A percentile compares a stretch with the other conserved stretches of the same genome.
phyloP scores from a whole-genome alignment of 1,140 invertebrate genomes.

The Pristionchus pacificus region DNA sequence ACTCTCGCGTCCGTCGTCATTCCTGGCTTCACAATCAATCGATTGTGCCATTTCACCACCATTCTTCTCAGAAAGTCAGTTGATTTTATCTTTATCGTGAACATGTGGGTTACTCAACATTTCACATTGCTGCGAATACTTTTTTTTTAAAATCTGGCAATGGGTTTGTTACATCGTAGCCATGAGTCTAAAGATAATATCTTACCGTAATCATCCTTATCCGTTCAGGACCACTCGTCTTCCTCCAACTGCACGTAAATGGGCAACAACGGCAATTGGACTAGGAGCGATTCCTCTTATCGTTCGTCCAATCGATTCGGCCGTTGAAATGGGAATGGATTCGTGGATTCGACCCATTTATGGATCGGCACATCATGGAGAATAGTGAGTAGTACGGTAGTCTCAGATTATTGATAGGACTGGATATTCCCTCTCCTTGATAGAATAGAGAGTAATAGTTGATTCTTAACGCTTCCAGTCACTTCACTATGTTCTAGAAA shows the following conservation, averaged over 20 bases:
- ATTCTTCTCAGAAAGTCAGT: slow-evolving; percentile 61
- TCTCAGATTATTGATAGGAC: no score
- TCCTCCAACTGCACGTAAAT: slow-evolving; percentile 63
- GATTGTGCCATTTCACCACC: slow-evolving; percentile 68
- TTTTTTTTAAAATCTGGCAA: no score
- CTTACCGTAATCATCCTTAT: slow-evolving; percentile 6
- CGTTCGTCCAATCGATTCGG: slow-evolving; percentile 80
- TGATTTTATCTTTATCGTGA: no score
- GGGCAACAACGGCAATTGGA: slow-evolving; percentile 74
- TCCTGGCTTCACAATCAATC: slow-evolving; percentile 86
- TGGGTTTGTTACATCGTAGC: no score
- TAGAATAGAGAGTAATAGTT: no score
- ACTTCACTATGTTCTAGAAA: no score
- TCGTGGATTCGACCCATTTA: slow-evolving; percentile 62
- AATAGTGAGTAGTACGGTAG: no score
- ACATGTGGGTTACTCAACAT: no score
- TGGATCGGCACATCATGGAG: slow-evolving; percentile 61
- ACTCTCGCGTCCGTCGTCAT: slow-evolving; percentile 81
- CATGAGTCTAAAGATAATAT: no score
- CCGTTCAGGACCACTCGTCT: slow-evolving; percentile 57
- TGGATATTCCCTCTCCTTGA: no score
- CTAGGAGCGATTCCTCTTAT: slow-evolving; percentile 82
- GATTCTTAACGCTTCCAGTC: no score
- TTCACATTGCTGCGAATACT: no score
- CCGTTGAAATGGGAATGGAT: slow-evolving; percentile 77